These are phyloP conservation scores for Hermaeophaga mercurialis DNA, from an alignment of 2,888 invertebrate genomes.

Conservation along the genomic window DNA sequence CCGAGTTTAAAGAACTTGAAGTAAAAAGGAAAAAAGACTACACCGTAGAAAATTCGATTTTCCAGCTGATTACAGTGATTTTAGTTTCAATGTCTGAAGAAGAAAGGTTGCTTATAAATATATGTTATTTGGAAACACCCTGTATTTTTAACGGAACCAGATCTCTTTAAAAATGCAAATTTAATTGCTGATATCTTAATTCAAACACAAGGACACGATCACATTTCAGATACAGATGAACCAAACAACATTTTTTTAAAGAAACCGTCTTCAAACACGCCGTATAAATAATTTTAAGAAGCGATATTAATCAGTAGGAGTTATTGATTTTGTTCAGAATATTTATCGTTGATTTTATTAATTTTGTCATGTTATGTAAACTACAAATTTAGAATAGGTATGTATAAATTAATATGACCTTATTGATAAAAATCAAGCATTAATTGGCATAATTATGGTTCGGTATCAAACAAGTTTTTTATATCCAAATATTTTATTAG, in stretches of 20 bases:
- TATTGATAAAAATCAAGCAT: too few relatives aligned
- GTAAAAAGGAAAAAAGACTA: neutral
- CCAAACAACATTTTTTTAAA: too few relatives aligned
- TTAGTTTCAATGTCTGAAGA: neutral
- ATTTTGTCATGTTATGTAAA: too few relatives aligned
- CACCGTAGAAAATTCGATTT: constrained; percentile 14
- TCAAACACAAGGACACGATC: neutral
- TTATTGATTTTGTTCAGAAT: neutral
- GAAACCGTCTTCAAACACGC: neutral
- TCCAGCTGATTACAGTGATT: neutral
- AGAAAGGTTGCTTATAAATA: neutral
- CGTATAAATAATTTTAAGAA: constrained; percentile 3
- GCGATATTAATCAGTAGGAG: constrained; percentile 21
- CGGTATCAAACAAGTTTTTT: too few relatives aligned
- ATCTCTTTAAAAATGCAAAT: neutral
- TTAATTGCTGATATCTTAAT: neutral
- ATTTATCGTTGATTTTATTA: neutral
- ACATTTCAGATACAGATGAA: neutral
- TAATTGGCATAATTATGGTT: too few relatives aligned
- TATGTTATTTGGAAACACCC: too few relatives aligned
- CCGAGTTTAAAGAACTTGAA: constrained; percentile 16
- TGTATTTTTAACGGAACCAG: neutral
- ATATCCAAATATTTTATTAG: too few relatives aligned
- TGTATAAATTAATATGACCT: too few relatives aligned
- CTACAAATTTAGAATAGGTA: too few relatives aligned